Percentiles rank a stretch among this genome's conserved stretches.
Conservation (phyloP, 2,797 vertebrate genomes). For the Gallinago stenura region DNA sequence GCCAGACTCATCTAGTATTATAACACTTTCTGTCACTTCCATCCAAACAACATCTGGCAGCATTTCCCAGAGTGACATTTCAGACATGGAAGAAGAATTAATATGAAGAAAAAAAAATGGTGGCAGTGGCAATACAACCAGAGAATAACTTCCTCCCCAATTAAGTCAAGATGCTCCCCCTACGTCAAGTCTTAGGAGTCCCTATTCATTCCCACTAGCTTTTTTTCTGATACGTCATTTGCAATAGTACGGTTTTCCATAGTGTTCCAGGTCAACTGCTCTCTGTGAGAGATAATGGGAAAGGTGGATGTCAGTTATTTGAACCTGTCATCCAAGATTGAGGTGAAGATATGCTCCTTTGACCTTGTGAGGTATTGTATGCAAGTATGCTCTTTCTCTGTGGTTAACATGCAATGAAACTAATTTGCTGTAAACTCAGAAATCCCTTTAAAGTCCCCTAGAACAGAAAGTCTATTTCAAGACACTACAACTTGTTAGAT, state of each 20-base stretch:
- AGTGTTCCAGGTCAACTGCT: neutral
- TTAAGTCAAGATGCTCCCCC: neutral
- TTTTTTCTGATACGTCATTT: neutral
- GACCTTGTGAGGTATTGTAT: neutral
- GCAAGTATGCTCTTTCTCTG: neutral
- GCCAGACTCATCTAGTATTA: slow-evolving; percentile 47
- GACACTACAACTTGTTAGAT: neutral
- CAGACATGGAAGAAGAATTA: slow-evolving; percentile 52
- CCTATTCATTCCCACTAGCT: neutral
- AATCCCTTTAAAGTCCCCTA: neutral
- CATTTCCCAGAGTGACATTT: slow-evolving; percentile 56
- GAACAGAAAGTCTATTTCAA: neutral
- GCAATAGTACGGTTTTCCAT: neutral
- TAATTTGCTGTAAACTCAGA: neutral
- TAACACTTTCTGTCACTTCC: slow-evolving; percentile 55
- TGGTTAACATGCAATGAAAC: neutral
- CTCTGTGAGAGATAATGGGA: neutral
- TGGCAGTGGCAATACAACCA: neutral
- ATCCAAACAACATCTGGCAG: slow-evolving; percentile 62
- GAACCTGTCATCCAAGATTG: neutral
- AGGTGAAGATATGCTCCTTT: neutral
- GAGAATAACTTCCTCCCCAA: neutral
- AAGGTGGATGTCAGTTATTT: neutral
- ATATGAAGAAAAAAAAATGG: slow-evolving; percentile 29
- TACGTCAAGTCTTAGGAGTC: neutral